Percentiles rank a stretch among this genome's conserved stretches.
These are phyloP conservation scores for Heliconius nattereri DNA, from an alignment of 1,140 invertebrate species.

Conservation along the genomic window DNA sequence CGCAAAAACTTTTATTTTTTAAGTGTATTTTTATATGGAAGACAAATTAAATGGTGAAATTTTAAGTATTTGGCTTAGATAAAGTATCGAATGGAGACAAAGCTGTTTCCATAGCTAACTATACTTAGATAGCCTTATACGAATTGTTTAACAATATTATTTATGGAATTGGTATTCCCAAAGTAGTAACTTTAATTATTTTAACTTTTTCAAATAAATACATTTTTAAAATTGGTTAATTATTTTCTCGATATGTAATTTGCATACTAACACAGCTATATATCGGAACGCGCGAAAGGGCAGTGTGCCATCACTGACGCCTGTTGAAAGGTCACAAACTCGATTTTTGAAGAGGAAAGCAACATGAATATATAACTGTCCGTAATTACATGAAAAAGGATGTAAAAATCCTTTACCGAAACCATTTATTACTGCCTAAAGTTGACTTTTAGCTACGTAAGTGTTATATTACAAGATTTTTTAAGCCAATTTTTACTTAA, in stretches of 20 bases:
- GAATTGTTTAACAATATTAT: no score
- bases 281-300: background rate
- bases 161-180: no score
- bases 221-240: background rate
- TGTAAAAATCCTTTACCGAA: background rate
- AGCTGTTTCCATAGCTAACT: no score
- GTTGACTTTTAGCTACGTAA: background rate
- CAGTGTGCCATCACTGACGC: slow-evolving; percentile 12
- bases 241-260: background rate
- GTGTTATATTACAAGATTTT: background rate
- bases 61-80: background rate
- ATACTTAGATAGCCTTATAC: no score
- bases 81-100: no score
- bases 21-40: slow-evolving; percentile 1
- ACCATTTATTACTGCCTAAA: background rate
- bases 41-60: background rate
- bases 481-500: background rate
- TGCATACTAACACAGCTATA: background rate
- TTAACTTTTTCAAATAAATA: background rate
- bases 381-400: background rate
- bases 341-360: background rate
- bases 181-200: no score
- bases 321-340: background rate
- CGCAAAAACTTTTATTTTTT: background rate
- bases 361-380: background rate